Percentiles rank a stretch among this genome's conserved stretches.
Evolutionary conservation across 2,888 invertebrate species (phyloP).

Genomic region (Tethea ocularis): DNA sequence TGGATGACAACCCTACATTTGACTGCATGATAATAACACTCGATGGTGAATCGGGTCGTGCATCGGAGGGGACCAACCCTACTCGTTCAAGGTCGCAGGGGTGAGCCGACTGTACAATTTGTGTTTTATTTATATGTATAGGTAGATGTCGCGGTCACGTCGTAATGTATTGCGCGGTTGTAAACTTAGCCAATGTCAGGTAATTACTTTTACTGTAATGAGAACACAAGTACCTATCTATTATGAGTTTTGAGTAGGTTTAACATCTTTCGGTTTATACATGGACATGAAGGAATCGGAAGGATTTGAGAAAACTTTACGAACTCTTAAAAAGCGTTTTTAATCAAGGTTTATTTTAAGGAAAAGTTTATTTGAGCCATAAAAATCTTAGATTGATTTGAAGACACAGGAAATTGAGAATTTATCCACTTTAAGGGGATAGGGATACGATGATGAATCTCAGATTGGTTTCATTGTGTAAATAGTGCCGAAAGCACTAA

Average conservation of each 20-base stretch:
- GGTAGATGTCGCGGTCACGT: slow-evolving; percentile 6
- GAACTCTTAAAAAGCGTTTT: no score
- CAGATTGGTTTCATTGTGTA: not conserved
- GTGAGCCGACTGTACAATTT: slow-evolving; percentile 40
- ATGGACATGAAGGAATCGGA: no score
- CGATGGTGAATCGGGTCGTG: slow-evolving; percentile 39
- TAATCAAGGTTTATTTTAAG: no score
- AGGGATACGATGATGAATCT: not conserved
- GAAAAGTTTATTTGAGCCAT: not conserved
- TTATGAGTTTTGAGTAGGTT: not conserved
- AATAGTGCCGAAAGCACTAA: not conserved
- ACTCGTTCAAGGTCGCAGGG: slow-evolving; percentile 65
- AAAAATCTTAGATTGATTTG: not conserved
- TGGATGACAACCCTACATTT: slow-evolving; percentile 30
- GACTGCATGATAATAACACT: slow-evolving; percentile 41
- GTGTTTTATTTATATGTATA: slow-evolving; percentile 18
- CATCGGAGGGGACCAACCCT: slow-evolving; percentile 62
- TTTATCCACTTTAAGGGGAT: not conserved
- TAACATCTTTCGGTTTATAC: not conserved
- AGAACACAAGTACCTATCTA: not conserved
- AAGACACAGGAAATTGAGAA: not conserved
- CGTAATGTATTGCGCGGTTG: slow-evolving; percentile 4
- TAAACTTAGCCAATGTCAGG: not conserved
- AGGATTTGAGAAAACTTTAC: no score
- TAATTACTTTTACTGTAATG: not conserved